Conservation (phyloP, 2,113 vertebrate species). For the Catharus fuscescens region DNA sequence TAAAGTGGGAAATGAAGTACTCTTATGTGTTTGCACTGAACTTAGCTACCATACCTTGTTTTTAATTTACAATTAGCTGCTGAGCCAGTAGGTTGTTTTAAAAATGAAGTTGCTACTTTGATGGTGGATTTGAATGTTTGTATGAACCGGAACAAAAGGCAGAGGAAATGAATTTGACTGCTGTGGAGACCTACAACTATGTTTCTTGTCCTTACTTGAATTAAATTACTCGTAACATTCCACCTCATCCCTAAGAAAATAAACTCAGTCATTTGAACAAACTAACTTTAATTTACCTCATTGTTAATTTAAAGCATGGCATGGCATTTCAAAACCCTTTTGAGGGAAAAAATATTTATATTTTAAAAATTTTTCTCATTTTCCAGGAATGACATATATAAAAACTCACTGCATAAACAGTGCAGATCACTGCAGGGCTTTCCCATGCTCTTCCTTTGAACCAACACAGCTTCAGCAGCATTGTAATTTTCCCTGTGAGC, state of each 20-base stretch:
- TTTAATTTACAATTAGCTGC: not conserved
- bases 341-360: not conserved
- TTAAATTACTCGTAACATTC: not conserved
- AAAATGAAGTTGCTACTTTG: not conserved
- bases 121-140: not conserved
- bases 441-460: not conserved
- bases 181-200: not conserved
- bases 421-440: not conserved
- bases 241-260: not conserved
- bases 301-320: not conserved
- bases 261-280: not conserved
- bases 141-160: not conserved
- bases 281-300: not conserved
- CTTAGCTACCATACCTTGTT: not conserved
- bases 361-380: not conserved
- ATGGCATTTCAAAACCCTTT: not conserved
- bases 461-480: not conserved
- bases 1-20: not conserved
- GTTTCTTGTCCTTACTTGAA: slow-evolving; percentile 29
- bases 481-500: not conserved
- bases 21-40: not conserved
- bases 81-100: not conserved
- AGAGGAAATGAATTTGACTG: slow-evolving; percentile 33
- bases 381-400: not conserved
- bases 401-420: not conserved